Percentiles rank a stretch among this genome's conserved stretches.
Evolutionary conservation across 2,113 vertebrate species (phyloP).

Genomic region (Tragelaphus strepsiceros): DNA sequence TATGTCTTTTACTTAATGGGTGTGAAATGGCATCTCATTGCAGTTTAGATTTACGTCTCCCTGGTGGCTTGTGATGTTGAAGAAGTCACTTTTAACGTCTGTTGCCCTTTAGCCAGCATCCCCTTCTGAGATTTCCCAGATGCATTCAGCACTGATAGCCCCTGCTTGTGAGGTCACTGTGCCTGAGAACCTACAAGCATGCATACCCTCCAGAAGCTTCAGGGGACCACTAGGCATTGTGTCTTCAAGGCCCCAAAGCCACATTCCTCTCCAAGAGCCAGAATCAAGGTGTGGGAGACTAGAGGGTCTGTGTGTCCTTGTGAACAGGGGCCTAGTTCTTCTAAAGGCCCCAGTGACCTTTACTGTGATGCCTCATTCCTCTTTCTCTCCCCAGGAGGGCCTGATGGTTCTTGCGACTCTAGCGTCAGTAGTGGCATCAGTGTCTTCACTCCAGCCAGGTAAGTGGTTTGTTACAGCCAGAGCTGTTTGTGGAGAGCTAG

Average conservation of each 20-base stretch:
- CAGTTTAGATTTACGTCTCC: not conserved
- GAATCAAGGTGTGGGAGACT: not conserved
- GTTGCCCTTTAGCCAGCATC: not conserved
- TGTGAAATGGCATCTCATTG: not conserved
- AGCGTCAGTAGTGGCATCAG: constrained; percentile 81
- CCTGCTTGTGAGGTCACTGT: not conserved
- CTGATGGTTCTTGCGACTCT: constrained; percentile 86
- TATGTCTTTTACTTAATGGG: not conserved
- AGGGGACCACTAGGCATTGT: not conserved
- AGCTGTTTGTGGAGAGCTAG: not conserved
- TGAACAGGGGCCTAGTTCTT: not conserved
- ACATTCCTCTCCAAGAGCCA: not conserved
- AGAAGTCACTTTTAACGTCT: not conserved
- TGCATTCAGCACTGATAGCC: not conserved
- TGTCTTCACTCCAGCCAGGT: constrained; percentile 86
- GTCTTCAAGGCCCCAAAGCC: not conserved
- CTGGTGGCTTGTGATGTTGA: not conserved
- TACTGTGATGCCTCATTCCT: not conserved
- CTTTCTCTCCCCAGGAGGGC: constrained; percentile 73
- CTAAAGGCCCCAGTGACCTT: too few species aligned
- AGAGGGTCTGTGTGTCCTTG: not conserved
- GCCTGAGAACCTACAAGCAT: not conserved
- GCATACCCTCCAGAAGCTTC: too few species aligned
- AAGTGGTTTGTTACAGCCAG: not conserved
- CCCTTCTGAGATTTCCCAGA: not conserved